phyloP scores from a whole-genome alignment of 2,888 invertebrate species.

The Mimas tiliae region DNA sequence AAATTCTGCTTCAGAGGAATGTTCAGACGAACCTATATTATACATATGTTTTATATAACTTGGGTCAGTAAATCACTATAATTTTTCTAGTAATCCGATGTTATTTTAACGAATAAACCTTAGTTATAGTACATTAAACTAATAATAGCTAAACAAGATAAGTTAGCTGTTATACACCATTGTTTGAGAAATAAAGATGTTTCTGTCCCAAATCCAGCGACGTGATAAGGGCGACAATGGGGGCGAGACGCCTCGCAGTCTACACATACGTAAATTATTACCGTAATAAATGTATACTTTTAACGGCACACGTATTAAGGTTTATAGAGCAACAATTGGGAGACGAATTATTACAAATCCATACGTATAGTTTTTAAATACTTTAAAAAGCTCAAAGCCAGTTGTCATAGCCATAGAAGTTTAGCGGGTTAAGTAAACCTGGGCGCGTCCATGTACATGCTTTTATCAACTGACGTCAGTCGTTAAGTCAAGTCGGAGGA shows the following conservation, averaged over 20 bases:
- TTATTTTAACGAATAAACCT: too few relatives aligned
- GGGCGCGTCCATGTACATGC: too few relatives aligned
- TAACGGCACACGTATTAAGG: background rate
- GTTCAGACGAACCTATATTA: too few relatives aligned
- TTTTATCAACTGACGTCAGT: too few relatives aligned
- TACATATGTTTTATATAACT: too few relatives aligned
- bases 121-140: conserved; percentile 40
- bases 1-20: too few relatives aligned
- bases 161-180: conserved; percentile 55
- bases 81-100: too few relatives aligned
- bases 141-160: conserved; percentile 45
- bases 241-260: conserved; percentile 52
- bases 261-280: conserved; percentile 34
- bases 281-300: conserved; percentile 6
- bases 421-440: too few relatives aligned
- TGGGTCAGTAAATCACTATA: too few relatives aligned
- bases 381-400: too few relatives aligned
- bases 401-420: too few relatives aligned
- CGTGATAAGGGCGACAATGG: conserved; percentile 64
- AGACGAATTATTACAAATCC: background rate
- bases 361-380: background rate
- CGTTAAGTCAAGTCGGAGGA: too few relatives aligned
- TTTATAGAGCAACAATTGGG: background rate
- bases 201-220: conserved; percentile 51
- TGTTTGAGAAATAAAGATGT: conserved; percentile 50